Evolutionary conservation across 2,113 vertebrate species (phyloP).

Genomic region (Gopherus flavomarginatus): DNA sequence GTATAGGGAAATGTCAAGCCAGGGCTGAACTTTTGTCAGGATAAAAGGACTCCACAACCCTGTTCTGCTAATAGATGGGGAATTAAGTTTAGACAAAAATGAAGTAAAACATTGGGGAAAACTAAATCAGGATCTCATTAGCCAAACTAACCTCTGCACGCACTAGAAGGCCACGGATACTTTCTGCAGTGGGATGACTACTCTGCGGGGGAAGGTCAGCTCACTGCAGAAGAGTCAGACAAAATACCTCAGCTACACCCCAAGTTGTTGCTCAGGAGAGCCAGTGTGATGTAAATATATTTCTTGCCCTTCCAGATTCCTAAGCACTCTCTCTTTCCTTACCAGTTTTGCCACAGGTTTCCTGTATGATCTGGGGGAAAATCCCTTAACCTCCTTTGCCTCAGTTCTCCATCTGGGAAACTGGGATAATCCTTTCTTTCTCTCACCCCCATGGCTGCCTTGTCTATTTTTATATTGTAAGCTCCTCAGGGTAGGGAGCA

Average conservation of each 20-base stretch:
- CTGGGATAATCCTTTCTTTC: conserved; percentile 35
- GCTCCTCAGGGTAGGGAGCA: conserved; percentile 53
- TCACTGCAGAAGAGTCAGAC: not conserved
- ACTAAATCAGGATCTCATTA: not conserved
- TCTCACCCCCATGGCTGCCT: conserved; percentile 14
- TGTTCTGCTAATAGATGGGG: not conserved
- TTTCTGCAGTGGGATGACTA: not conserved
- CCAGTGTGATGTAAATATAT: conserved; percentile 36
- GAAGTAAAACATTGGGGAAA: not conserved
- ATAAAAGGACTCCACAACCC: not conserved
- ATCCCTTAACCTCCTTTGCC: conserved; percentile 14
- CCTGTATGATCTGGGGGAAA: conserved; percentile 21
- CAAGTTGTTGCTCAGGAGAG: conserved; percentile 20
- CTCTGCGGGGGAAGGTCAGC: conserved; percentile 24
- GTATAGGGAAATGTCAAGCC: not conserved
- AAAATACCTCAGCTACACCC: conserved; percentile 9
- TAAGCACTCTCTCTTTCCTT: not conserved
- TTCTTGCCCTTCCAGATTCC: conserved; percentile 38
- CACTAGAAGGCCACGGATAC: not conserved
- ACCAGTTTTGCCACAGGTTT: conserved; percentile 3
- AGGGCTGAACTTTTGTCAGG: not conserved
- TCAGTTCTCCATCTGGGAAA: conserved; percentile 49
- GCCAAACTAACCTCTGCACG: not conserved
- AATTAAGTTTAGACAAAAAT: not conserved
- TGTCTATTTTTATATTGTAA: conserved; percentile 48